These are phyloP conservation scores for Esox masquinongy DNA, from an alignment of 2,797 vertebrate species.

Conservation along the genomic window DNA sequence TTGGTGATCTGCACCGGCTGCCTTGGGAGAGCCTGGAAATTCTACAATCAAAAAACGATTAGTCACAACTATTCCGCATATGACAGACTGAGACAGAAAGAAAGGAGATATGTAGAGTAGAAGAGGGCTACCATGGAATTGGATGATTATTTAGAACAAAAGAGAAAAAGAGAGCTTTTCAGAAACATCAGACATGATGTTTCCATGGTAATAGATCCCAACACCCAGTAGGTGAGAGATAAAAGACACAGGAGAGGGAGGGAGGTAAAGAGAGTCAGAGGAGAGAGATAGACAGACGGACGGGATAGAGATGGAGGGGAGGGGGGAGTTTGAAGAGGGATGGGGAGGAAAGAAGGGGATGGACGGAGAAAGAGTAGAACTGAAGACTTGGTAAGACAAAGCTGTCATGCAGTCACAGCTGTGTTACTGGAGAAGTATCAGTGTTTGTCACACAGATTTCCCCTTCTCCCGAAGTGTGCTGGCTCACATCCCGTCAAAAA, in stretches of 20 bases:
- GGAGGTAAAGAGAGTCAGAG: neutral
- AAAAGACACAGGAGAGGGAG: neutral
- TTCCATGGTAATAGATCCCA: neutral
- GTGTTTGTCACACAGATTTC: too few species aligned
- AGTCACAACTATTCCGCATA: neutral
- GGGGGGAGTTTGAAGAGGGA: neutral
- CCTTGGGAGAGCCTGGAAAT: slow-evolving; percentile 91
- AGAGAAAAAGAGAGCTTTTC: slow-evolving; percentile 3
- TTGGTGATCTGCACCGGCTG: slow-evolving; percentile 81
- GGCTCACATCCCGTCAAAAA: too few species aligned
- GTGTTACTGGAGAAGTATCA: neutral
- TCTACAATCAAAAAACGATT: slow-evolving; percentile 71
- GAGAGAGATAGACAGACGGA: neutral
- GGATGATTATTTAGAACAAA: slow-evolving; percentile 3
- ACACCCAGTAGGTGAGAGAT: neutral
- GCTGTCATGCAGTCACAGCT: neutral
- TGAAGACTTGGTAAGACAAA: neutral
- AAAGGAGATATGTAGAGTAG: neutral
- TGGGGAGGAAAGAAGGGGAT: neutral
- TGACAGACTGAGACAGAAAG: neutral
- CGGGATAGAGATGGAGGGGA: too few species aligned
- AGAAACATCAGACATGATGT: neutral
- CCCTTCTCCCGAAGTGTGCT: too few species aligned
- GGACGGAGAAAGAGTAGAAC: neutral
- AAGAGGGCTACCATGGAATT: neutral